A percentile compares a stretch with the other conserved stretches of the same genome.
Evolutionary conservation across 2,113 vertebrate species (phyloP).

Genomic region (Serinus canaria): DNA sequence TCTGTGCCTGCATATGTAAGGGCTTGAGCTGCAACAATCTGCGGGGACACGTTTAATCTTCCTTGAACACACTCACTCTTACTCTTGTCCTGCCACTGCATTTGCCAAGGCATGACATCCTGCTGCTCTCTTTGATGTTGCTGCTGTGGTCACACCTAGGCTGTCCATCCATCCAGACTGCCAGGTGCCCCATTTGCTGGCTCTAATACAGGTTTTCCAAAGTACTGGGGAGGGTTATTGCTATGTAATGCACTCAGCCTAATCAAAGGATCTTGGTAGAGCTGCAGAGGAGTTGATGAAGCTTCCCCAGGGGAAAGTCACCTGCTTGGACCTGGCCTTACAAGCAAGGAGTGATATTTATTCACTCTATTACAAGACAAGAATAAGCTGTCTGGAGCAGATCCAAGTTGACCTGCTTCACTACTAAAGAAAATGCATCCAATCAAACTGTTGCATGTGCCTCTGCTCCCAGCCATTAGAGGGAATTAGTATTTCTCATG

Average conservation of each 20-base stretch:
- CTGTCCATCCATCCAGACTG: not conserved
- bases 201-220: not conserved
- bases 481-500: not conserved
- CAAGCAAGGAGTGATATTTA: not conserved
- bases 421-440: not conserved
- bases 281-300: not conserved
- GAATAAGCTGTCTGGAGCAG: not conserved
- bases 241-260: not conserved
- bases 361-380: not conserved
- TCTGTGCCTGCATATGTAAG: not conserved
- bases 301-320: not conserved
- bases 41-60: not conserved
- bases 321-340: not conserved
- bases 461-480: not conserved
- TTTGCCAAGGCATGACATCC: not conserved
- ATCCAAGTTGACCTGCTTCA: not conserved
- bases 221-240: not conserved
- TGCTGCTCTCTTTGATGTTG: not conserved
- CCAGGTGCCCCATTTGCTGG: accelerated
- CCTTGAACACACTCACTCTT: not conserved
- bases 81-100: not conserved
- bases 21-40: not conserved
- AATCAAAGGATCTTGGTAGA: not conserved
- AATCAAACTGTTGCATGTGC: not conserved
- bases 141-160: not conserved